Percentiles rank a stretch among this genome's conserved stretches.
These are phyloP conservation scores for Medauroidea extradentata DNA, from an alignment of 1,140 invertebrate species.

Conservation along the genomic window DNA sequence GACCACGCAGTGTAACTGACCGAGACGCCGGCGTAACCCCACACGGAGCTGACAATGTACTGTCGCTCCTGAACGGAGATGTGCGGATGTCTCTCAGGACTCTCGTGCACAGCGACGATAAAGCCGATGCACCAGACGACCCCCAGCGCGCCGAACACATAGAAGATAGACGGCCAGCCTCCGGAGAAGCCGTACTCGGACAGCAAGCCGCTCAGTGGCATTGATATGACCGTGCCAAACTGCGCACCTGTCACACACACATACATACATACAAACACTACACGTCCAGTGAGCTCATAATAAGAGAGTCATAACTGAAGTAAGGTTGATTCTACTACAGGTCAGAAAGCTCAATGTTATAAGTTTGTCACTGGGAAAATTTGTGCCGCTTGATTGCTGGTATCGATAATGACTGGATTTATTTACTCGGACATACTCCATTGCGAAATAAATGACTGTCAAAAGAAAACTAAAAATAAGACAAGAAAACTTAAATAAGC, in stretches of 20 bases:
- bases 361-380: too few species aligned
- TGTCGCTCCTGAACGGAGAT: slow-evolving; percentile 81
- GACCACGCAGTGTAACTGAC: slow-evolving; percentile 56
- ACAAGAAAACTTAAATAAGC: too few species aligned
- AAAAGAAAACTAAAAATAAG: too few species aligned
- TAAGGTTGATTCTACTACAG: too few species aligned
- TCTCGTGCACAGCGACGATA: slow-evolving; percentile 71
- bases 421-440: too few species aligned
- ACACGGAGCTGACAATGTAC: slow-evolving; percentile 76
- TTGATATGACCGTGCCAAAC: slow-evolving; percentile 58
- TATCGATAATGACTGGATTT: too few species aligned
- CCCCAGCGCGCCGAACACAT: slow-evolving; percentile 50
- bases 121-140: slow-evolving; percentile 45
- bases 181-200: slow-evolving; percentile 42
- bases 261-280: too few species aligned
- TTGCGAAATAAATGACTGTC: too few species aligned
- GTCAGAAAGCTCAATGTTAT: too few species aligned
- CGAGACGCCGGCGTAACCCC: slow-evolving; percentile 64
- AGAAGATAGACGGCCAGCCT: slow-evolving; percentile 60
- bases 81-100: slow-evolving; percentile 70
- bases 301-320: too few species aligned
- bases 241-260: slow-evolving; percentile 51
- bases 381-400: too few species aligned
- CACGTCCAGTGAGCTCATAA: too few species aligned
- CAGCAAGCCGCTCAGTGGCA: slow-evolving; percentile 55